Evolutionary conservation across 2,113 vertebrate genomes (phyloP), one percentile per base, ranked within the genome.

Genomic region (Butorides virescens): DNA sequence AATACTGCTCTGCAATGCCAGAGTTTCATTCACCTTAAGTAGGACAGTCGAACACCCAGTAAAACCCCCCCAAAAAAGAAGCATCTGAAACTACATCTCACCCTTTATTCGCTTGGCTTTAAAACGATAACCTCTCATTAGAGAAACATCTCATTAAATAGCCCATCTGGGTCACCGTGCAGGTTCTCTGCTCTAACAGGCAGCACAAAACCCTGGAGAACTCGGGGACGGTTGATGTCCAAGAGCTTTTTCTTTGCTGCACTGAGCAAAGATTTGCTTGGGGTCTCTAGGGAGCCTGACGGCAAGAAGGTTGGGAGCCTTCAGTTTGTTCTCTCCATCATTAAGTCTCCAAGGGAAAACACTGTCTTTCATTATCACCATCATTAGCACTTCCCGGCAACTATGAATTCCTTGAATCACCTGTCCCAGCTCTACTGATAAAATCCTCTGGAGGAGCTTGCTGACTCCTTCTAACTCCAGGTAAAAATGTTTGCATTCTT

Each of bases 191-290:
- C 91, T 96, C 77, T 87, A 95, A 93, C 63, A 91, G 86, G 76
- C 84, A 88, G 70, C 79, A 95, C 87, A 95, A 96, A 94, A 59
- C 79, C 88, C 85, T 1, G 0, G 93, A 92, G 92, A 93, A 91
- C 66, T 84, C 15, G 0, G 50, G 70, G 37, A 95, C 5, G 2
- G 76, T 52, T 95, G n/a, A 86, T 80, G 95, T 94, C 95, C 89
- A 93, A 77, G 68, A 82, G 86, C 32, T 84, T 93, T 84, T 92
- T 74, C 56, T 94, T 89, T 84, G 58, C 68, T 85, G 68, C 73
- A 80, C 63, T 92, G 53, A 92, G 94, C 73, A 96, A 95, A 93
- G 94, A 94, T 97, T 97, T 96, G 87, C 65, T 86, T 96, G 88
- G 88, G 0, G 14, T 97, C 93, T 96, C 95, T 84, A 82, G 95